Conservation (phyloP, 2,888 invertebrate genomes). For the Baccha elongata region DNA sequence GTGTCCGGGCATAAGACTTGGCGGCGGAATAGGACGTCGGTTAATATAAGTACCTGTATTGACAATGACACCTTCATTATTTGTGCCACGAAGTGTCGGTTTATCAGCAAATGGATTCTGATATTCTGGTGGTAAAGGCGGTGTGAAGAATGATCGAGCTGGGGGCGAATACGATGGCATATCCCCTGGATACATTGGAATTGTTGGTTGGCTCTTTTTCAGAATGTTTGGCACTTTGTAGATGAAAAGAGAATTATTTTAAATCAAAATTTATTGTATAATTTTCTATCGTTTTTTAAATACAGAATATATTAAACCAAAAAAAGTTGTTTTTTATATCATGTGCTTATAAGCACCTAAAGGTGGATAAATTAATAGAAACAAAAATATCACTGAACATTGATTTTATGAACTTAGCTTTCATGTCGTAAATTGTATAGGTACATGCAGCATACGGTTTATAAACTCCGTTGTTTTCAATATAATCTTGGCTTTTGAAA, state of each 20-base stretch:
- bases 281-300: not conserved
- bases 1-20: constrained; percentile 90
- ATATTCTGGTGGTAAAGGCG: constrained; percentile 92
- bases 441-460: no score
- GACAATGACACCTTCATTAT: constrained; percentile 83
- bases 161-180: constrained; percentile 93
- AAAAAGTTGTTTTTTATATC: no score
- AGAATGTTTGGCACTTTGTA: constrained; percentile 83
- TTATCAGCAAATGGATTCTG: constrained; percentile 94
- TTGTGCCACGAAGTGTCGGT: constrained; percentile 91
- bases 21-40: constrained; percentile 91
- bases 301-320: not conserved
- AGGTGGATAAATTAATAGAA: no score
- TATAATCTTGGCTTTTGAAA: no score
- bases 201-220: constrained; percentile 85
- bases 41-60: constrained; percentile 84
- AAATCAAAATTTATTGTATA: no score
- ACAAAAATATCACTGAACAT: no score
- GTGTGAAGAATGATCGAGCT: constrained; percentile 90
- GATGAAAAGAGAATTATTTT: no score
- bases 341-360: no score
- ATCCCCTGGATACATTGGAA: constrained; percentile 86
- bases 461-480: no score
- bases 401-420: no score
- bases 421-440: no score